phyloP scores from a whole-genome alignment of 2,113 vertebrate species.

The Lipotes vexillifer region DNA sequence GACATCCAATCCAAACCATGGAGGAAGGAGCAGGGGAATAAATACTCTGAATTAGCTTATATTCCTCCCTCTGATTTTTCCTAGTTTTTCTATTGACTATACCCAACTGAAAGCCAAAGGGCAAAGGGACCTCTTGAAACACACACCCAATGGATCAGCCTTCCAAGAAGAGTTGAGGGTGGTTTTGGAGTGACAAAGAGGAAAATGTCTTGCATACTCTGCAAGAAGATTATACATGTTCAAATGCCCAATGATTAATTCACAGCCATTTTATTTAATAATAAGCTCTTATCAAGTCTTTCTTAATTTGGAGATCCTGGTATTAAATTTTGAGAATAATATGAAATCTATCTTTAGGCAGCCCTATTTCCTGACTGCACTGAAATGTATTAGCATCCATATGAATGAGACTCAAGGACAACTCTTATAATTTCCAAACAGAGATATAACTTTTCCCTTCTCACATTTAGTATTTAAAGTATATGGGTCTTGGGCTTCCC shows the following conservation, averaged over 20 bases:
- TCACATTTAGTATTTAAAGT: slow-evolving; percentile 37
- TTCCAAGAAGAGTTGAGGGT: neutral
- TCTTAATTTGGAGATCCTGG: neutral
- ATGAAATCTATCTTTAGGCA: neutral
- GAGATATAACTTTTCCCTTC: neutral
- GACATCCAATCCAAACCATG: neutral
- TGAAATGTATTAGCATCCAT: neutral
- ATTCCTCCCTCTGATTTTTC: neutral
- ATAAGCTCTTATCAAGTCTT: neutral
- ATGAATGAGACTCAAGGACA: neutral
- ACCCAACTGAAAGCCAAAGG: neutral
- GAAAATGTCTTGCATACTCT: neutral
- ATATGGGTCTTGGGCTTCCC: neutral
- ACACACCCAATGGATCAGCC: neutral
- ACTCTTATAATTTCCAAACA: neutral
- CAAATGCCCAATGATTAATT: neutral
- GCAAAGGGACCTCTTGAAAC: neutral
- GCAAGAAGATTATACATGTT: neutral
- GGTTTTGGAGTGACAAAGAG: neutral
- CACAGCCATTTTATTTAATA: neutral
- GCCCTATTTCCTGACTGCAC: neutral
- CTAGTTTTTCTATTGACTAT: neutral
- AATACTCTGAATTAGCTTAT: neutral
- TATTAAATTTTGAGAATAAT: neutral
- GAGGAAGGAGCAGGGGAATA: neutral